Percentiles rank a stretch among this genome's conserved stretches.
Conservation (phyloP, 1,140 invertebrate species). For the Pogonus chalceus region DNA sequence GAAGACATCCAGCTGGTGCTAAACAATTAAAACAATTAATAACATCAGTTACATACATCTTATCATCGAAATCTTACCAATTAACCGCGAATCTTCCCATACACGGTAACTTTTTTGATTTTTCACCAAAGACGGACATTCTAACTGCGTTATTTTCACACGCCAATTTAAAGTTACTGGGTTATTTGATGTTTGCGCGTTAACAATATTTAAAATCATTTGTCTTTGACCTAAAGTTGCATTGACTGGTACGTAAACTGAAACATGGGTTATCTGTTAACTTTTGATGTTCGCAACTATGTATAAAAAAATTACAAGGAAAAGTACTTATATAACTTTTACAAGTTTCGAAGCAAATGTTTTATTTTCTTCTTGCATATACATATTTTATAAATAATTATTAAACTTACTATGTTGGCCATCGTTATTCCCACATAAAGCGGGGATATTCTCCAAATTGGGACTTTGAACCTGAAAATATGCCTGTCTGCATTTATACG, state of each 20-base stretch:
- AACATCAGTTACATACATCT: not conserved
- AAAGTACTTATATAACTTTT: no score
- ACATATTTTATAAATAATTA: no score
- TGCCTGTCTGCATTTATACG: slow-evolving; percentile 13
- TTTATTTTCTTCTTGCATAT: no score
- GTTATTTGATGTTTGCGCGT: slow-evolving; percentile 23
- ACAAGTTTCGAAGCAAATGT: no score
- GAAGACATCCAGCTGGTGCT: slow-evolving; percentile 53
- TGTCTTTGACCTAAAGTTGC: slow-evolving; percentile 16
- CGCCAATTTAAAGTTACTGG: slow-evolving; percentile 39
- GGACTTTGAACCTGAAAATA: not conserved
- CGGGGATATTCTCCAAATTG: slow-evolving; percentile 14
- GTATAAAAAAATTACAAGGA: no score
- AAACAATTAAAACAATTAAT: slow-evolving; percentile 13
- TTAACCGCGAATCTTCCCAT: not conserved
- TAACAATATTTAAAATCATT: slow-evolving; percentile 21
- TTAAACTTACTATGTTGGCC: slow-evolving; percentile 24
- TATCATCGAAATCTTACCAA: not conserved
- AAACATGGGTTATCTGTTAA: no score
- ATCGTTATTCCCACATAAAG: slow-evolving; percentile 25
- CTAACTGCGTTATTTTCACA: slow-evolving; percentile 50
- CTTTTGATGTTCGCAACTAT: no score
- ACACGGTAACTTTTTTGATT: not conserved
- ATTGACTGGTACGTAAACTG: not conserved
- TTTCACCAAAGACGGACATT: slow-evolving; percentile 34